phyloP scores from a whole-genome alignment of 1,140 invertebrate genomes.

The Drosophila tropicalis region DNA sequence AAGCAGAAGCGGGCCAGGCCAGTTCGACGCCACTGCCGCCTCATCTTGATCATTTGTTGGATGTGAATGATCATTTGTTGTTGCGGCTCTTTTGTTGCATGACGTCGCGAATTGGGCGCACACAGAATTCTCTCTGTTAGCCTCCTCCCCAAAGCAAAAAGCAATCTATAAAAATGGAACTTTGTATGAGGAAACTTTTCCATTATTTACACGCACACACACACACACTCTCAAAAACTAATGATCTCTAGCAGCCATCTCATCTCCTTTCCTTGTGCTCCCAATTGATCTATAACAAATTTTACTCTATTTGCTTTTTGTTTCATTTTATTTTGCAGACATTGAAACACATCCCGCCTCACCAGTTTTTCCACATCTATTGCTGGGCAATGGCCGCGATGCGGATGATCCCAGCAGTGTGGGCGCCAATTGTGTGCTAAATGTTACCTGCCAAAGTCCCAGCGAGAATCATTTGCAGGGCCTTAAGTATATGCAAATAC shows the following conservation, averaged over 20 bases:
- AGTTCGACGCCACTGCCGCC: background rate
- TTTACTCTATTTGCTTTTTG: conserved; percentile 18
- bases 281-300: background rate
- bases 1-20: conserved; percentile 44
- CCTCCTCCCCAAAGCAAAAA: conserved; percentile 29
- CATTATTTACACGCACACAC: conserved; percentile 40
- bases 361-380: conserved; percentile 93
- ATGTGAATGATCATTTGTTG: conserved; percentile 46
- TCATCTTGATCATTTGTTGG: conserved; percentile 41
- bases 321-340: conserved; percentile 82
- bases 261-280: conserved; percentile 1
- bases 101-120: conserved; percentile 72
- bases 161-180: conserved; percentile 28
- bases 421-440: conserved; percentile 90
- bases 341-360: conserved; percentile 92
- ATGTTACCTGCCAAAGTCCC: conserved; percentile 92
- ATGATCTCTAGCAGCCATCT: conserved; percentile 38
- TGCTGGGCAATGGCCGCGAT: conserved; percentile 93
- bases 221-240: conserved; percentile 44
- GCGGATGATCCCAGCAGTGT: conserved; percentile 90
- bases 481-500: conserved; percentile 92
- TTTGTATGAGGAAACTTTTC: conserved; percentile 48
- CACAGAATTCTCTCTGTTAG: conserved; percentile 25
- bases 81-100: conserved; percentile 76
- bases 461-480: conserved; percentile 88